phyloP scores from a whole-genome alignment of 2,888 invertebrate genomes.

The Drosophila kanekoi region DNA sequence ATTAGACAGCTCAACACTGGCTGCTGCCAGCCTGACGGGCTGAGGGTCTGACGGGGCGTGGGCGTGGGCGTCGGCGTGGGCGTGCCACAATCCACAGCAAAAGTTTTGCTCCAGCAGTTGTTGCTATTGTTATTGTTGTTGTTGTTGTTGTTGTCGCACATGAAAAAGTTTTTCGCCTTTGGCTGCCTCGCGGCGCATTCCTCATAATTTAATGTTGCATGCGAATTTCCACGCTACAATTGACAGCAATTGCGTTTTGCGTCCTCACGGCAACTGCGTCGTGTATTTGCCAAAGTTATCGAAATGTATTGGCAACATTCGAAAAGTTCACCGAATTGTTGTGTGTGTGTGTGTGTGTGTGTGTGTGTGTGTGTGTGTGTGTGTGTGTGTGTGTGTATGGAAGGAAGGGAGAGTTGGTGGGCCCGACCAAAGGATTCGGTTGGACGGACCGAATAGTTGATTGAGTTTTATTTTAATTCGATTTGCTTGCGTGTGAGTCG shows the following conservation, averaged over 20 bases:
- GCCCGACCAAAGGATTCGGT: conserved; percentile 15
- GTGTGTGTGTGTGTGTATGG: not conserved
- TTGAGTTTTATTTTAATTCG: conserved; percentile 48
- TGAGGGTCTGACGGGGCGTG: not conserved
- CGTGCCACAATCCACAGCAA: conserved; percentile 30
- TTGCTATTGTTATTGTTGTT: not conserved
- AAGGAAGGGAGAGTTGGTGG: not conserved
- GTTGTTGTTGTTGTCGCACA: conserved; percentile 23
- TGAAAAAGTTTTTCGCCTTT: conserved; percentile 45
- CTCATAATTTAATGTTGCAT: conserved; percentile 73
- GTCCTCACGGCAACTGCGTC: conserved; percentile 6
- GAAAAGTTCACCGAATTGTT: conserved; percentile 38
- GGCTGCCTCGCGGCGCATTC: conserved; percentile 43
- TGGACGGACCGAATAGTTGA: conserved; percentile 36
- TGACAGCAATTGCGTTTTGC: conserved; percentile 73
- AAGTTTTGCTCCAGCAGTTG: conserved; percentile 36
- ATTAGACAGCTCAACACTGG: conserved; percentile 69
- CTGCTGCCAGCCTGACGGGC: not conserved
- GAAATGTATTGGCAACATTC: conserved; percentile 56
- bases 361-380: too few relatives aligned
- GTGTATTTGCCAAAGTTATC: conserved; percentile 60
- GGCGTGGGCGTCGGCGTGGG: conserved; percentile 1
- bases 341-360: not conserved
- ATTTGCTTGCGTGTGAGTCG: conserved; percentile 24
- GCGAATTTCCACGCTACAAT: conserved; percentile 65